phyloP scores from a whole-genome alignment of 2,113 vertebrate species.

The Smithornis capensis region DNA sequence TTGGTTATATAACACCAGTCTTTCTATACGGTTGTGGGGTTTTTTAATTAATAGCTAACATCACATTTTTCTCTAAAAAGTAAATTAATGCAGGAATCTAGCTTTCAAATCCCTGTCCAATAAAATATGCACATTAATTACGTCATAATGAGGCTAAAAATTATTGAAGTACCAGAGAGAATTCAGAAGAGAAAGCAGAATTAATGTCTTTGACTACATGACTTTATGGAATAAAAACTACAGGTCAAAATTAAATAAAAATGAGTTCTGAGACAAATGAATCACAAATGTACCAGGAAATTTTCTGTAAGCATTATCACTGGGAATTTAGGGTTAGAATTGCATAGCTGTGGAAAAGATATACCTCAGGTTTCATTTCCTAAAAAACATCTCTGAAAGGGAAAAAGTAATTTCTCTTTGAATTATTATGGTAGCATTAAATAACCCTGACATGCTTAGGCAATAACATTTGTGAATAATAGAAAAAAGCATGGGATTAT shows the following conservation, averaged over 20 bases:
- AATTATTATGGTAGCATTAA: neutral
- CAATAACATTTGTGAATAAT: neutral
- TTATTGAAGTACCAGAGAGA: neutral
- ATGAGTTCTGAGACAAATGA: neutral
- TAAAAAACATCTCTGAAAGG: neutral
- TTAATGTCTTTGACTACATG: neutral
- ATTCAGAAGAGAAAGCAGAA: neutral
- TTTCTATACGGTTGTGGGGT: neutral
- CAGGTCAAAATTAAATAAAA: conserved; percentile 10
- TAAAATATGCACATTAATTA: neutral
- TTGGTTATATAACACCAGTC: neutral
- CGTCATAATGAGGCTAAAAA: neutral
- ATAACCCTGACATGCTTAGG: neutral
- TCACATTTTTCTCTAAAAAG: neutral
- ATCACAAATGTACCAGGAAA: neutral
- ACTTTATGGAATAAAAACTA: neutral
- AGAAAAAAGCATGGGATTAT: neutral
- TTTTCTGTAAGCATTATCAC: neutral
- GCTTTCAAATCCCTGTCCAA: neutral
- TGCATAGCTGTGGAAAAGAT: neutral
- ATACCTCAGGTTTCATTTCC: neutral
- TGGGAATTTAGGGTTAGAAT: neutral
- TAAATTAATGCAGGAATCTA: neutral
- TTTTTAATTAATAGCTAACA: neutral
- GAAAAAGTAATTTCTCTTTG: neutral